Conservation (phyloP, 2,113 vertebrate species). For the Mellivora capensis region DNA sequence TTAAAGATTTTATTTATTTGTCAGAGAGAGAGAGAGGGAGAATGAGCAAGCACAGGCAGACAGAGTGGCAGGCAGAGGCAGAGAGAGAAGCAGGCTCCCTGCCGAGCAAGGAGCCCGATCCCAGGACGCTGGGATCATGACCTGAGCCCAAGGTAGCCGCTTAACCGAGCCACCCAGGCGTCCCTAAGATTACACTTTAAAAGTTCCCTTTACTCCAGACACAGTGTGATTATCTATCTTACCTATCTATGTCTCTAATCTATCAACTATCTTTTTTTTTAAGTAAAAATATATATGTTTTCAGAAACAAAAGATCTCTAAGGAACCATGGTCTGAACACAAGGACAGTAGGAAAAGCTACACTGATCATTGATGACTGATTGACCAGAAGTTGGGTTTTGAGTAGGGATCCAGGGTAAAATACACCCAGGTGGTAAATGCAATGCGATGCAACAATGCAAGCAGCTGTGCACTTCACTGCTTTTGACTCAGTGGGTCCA, state of each 20-base stretch:
- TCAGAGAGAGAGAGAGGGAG: no score
- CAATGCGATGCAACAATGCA: not conserved
- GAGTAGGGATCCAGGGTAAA: not conserved
- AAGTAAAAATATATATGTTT: not conserved
- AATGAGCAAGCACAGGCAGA: no score
- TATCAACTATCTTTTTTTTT: not conserved
- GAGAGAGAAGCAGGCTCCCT: no score
- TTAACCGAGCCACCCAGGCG: no score
- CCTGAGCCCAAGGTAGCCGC: no score
- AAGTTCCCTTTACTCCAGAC: not conserved
- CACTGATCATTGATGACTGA: not conserved
- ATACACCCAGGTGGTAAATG: not conserved
- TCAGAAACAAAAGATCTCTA: not conserved
- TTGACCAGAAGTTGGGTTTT: not conserved
- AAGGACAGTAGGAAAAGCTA: not conserved
- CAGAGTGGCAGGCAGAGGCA: no score
- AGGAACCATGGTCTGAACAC: not conserved
- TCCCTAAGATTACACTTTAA: not conserved
- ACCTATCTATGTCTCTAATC: not conserved
- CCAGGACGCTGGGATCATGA: no score
- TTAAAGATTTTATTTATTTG: no score
- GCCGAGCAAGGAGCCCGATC: no score
- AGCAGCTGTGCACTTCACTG: not conserved
- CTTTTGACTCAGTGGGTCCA: not conserved
- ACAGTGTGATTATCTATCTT: not conserved